Evolutionary conservation across 2,113 vertebrate genomes (phyloP), one percentile per base, ranked within the genome.

Genomic region (Neofelis nebulosa): DNA sequence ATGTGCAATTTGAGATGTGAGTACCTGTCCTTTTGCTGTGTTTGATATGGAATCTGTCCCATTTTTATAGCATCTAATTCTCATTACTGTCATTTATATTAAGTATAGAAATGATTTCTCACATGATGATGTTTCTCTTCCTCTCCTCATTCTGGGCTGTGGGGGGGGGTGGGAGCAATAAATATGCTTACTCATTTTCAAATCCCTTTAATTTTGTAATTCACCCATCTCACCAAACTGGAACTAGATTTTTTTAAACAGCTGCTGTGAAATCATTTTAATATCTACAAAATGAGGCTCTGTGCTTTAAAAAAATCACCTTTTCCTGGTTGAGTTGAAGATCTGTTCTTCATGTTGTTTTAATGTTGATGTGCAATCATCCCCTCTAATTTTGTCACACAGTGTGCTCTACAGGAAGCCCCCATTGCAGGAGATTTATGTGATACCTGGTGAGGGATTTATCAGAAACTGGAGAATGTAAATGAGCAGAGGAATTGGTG

Each of bases 401-500:
- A 79, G 83, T 88, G 57, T 78, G 48, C 94, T 52, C 89, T 89
- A 98, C 57, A 85, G 95, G 95, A 98, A 96, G 90, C 78, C 48
- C 87, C 92, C 92, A 97, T 73, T 96, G 80, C 63, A 96, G 82
- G 86, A 96, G 95, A 98, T 95, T 97, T 96, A 96, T 96, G 87
- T n/a, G 50, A 91, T 83, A 95, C 87, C 84, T 94, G 84, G 83
- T 0, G 3, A 92, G 96, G 83, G 90, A 96, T 96, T 98, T 92
- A 89, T 98, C 90, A 96, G 88, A 95, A 97, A 94, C 93, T 74
- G 71, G 65, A 48, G 57, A 87, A 96, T 94, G 89, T 92, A 98
- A 97, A 97, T 97, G 94, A 97, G 87, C 95, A 95, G 50, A 84
- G 90, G 86, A 61, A 96, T 91, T 96, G 82, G 82, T 95, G 41